These are phyloP conservation scores for Helogale parvula DNA, from an alignment of 2,113 vertebrate species.

Conservation along the genomic window DNA sequence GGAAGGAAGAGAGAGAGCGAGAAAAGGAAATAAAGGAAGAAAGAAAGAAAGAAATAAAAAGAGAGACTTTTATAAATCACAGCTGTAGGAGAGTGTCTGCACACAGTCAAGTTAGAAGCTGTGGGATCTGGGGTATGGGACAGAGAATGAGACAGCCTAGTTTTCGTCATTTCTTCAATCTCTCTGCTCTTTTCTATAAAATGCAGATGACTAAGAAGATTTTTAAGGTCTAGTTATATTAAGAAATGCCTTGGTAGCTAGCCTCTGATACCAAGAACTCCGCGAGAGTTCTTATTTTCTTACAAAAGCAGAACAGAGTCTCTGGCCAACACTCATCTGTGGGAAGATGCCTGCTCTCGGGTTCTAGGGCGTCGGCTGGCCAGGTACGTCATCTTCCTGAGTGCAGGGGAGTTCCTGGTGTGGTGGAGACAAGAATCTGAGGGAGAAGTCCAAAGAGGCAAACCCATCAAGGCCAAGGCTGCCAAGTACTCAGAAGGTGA, in stretches of 20 bases:
- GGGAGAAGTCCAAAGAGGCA: neutral
- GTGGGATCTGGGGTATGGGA: neutral
- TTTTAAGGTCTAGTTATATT: conserved; percentile 17
- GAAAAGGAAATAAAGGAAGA: neutral
- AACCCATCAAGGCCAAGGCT: neutral
- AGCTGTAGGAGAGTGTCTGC: neutral
- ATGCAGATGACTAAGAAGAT: neutral
- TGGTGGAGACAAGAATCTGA: neutral
- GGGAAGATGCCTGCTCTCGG: neutral
- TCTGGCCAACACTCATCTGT: neutral
- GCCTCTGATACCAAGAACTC: neutral
- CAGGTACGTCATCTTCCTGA: neutral
- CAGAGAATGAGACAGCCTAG: neutral
- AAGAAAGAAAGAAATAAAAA: neutral
- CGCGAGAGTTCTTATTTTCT: conserved; percentile 3
- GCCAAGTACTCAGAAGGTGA: neutral
- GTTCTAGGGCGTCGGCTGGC: neutral
- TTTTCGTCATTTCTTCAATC: conserved; percentile 32
- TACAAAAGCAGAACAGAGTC: neutral
- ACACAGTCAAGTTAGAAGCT: conserved; percentile 15
- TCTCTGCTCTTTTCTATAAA: conserved; percentile 12
- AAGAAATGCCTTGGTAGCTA: conserved; percentile 45
- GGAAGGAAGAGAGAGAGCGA: neutral
- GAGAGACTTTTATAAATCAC: neutral
- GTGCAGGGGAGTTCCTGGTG: neutral